Evolutionary conservation across 2,113 vertebrate species (phyloP).

Genomic region (Forbesichthys agassizii): DNA sequence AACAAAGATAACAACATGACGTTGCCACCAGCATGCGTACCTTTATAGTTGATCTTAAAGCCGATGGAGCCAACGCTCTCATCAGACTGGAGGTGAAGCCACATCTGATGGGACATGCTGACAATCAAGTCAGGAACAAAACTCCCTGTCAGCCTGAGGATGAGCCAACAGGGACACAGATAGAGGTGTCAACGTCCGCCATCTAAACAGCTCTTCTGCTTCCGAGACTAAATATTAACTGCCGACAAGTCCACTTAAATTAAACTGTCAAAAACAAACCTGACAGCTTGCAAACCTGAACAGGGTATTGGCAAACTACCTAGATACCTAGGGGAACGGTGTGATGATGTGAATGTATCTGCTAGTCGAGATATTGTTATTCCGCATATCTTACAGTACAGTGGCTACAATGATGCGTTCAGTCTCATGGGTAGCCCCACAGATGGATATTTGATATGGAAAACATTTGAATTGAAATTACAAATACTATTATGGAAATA

Average conservation of each 20-base stretch:
- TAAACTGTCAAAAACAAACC: background rate
- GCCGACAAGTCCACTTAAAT: background rate
- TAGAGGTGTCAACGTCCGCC: background rate
- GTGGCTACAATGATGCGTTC: too few relatives aligned
- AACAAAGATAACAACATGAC: constrained; percentile 9
- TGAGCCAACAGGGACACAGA: constrained; percentile 15
- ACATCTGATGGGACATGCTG: constrained; percentile 97
- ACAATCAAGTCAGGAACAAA: constrained; percentile 97
- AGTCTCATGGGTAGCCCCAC: too few relatives aligned
- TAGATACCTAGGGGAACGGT: background rate
- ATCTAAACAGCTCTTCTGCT: constrained; percentile 4
- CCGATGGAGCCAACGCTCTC: constrained; percentile 98
- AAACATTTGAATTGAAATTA: too few relatives aligned
- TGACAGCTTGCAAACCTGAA: background rate
- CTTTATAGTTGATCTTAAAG: constrained; percentile 99
- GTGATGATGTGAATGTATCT: too few relatives aligned
- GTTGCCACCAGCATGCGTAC: constrained; percentile 61
- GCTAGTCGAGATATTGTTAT: too few relatives aligned
- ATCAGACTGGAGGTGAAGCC: constrained; percentile 96
- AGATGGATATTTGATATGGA: too few relatives aligned
- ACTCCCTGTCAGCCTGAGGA: constrained; percentile 89
- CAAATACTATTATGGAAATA: too few relatives aligned
- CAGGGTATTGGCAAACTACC: background rate
- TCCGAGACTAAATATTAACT: background rate
- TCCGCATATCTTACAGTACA: too few relatives aligned